Conservation (phyloP, 2,888 invertebrate genomes). For the Amiota minor region DNA sequence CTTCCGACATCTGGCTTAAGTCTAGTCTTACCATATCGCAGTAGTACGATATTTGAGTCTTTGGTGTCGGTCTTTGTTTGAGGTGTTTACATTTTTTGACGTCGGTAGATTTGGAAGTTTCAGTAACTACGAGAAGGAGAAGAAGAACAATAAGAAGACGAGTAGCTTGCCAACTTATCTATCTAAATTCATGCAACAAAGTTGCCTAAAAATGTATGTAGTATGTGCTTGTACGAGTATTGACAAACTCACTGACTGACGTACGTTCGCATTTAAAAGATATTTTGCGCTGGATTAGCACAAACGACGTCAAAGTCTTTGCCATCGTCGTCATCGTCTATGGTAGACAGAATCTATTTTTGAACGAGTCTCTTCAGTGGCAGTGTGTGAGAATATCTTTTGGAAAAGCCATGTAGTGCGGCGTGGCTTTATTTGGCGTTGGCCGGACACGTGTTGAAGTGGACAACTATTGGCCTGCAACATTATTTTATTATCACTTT, state of each 20-base stretch:
- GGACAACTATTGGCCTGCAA: constrained; percentile 37
- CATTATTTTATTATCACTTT: constrained; percentile 26
- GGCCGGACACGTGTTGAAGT: constrained; percentile 32
- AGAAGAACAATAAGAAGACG: neutral
- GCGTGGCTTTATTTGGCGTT: constrained; percentile 18
- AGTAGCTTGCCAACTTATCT: constrained; percentile 17
- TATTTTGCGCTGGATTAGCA: constrained; percentile 61
- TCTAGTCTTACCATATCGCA: no score
- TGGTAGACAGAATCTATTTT: neutral
- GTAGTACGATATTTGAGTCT: neutral
- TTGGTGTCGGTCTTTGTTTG: constrained; percentile 52
- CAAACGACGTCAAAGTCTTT: constrained; percentile 13
- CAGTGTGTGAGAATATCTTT: neutral
- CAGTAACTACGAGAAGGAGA: constrained; percentile 1
- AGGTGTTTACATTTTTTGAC: constrained; percentile 56
- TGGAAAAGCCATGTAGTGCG: no score
- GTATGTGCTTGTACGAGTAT: neutral
- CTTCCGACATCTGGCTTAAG: no score
- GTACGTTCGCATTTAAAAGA: constrained; percentile 62
- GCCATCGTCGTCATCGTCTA: constrained; percentile 6
- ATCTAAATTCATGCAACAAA: neutral
- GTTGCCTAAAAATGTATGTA: neutral
- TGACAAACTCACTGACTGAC: constrained; percentile 40
- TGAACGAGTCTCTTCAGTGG: neutral
- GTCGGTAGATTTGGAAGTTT: constrained; percentile 60